Percentiles rank a stretch among this genome's conserved stretches.
Evolutionary conservation across 2,888 invertebrate species (phyloP).

Genomic region (Archips crataeganus): DNA sequence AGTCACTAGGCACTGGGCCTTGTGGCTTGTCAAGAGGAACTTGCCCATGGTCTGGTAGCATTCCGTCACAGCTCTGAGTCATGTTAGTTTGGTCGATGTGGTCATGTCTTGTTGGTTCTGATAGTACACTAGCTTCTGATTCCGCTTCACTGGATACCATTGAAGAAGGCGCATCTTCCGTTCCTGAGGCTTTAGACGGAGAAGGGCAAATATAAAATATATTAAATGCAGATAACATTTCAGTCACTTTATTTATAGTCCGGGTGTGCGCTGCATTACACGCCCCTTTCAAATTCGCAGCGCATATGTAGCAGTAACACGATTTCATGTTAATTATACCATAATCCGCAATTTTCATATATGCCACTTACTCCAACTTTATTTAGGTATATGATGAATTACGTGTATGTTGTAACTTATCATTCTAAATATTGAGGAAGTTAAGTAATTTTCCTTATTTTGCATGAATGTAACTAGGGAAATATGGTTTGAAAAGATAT

Average conservation of each 20-base stretch:
- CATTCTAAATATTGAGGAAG: conserved; percentile 17
- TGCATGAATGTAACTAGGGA: background rate
- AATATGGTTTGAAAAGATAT: background rate
- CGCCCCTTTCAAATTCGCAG: conserved; percentile 6
- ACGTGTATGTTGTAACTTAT: conserved; percentile 6
- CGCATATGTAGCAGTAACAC: conserved; percentile 5
- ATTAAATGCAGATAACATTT: conserved; percentile 20
- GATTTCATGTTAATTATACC: conserved; percentile 8
- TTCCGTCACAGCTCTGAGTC: conserved; percentile 52
- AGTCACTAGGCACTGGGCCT: conserved; percentile 58
- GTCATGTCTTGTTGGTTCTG: conserved; percentile 66
- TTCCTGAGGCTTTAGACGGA: conserved; percentile 55
- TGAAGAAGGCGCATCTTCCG: conserved; percentile 80
- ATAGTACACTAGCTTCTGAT: conserved; percentile 74
- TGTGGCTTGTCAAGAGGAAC: conserved; percentile 57
- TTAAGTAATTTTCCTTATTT: conserved; percentile 29
- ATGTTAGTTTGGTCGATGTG: conserved; percentile 48
- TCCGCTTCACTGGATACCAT: conserved; percentile 82
- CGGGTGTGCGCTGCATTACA: background rate
- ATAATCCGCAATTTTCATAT: background rate
- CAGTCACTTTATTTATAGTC: conserved; percentile 4
- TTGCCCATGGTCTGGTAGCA: conserved; percentile 50
- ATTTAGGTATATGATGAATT: background rate
- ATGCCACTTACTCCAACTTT: background rate
- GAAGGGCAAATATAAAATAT: conserved; percentile 14